These are phyloP conservation scores for Tauraco erythrolophus DNA, from an alignment of 2,113 vertebrate genomes.

Conservation along the genomic window DNA sequence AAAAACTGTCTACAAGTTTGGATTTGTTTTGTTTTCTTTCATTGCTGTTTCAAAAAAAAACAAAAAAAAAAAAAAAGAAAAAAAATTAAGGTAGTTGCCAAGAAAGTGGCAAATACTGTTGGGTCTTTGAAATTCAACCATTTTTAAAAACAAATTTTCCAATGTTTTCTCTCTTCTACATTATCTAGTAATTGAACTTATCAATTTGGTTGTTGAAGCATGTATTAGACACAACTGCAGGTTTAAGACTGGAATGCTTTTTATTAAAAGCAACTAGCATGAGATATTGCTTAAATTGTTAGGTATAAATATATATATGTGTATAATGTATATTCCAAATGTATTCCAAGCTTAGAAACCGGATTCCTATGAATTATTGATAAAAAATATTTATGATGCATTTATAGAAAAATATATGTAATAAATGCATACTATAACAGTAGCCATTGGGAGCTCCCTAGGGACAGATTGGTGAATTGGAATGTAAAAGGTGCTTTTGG, in stretches of 20 bases:
- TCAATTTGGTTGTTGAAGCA: conserved; percentile 75
- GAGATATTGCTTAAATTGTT: conserved; percentile 81
- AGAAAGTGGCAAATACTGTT: conserved; percentile 74
- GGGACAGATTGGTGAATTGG: conserved; percentile 53
- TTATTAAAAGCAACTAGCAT: conserved; percentile 84
- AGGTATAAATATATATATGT: conserved; percentile 80
- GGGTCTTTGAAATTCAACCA: conserved; percentile 74
- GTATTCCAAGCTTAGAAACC: conserved; percentile 82
- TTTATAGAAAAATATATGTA: conserved; percentile 77
- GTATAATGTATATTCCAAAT: conserved; percentile 85
- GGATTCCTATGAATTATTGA: conserved; percentile 80
- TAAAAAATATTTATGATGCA: conserved; percentile 84
- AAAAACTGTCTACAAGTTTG: conserved; percentile 53
- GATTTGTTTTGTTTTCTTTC: conserved; percentile 62
- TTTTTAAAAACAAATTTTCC: conserved; percentile 63
- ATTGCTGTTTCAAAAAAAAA: conserved; percentile 50
- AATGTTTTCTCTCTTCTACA: conserved; percentile 70
- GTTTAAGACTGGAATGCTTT: conserved; percentile 80
- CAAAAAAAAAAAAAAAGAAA: not conserved
- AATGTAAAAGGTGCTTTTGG: conserved; percentile 65
- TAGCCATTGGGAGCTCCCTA: conserved; percentile 74
- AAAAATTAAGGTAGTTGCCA: conserved; percentile 74
- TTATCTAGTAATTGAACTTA: conserved; percentile 60
- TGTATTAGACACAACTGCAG: conserved; percentile 74
- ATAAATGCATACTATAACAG: conserved; percentile 73